Evolutionary conservation across 2,888 invertebrate species (phyloP), one percentile per base, ranked within the genome.

Genomic region (Zonitis immaculata): DNA sequence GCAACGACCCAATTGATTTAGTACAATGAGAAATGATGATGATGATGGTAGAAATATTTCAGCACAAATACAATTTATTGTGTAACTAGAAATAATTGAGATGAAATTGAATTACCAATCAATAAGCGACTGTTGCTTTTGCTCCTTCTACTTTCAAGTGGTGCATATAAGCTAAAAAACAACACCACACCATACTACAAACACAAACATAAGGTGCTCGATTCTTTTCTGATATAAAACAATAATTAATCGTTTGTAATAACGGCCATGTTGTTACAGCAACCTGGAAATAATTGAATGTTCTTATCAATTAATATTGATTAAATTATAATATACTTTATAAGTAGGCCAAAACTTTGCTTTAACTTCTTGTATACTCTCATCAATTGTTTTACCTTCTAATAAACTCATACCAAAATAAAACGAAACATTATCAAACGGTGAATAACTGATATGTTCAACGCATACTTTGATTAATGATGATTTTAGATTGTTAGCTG

Each of bases 391-490:
- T 66, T 78, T 79, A 45, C 80, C 79, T 69, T 84, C 83, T 67
- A 84, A 67, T 18, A 82, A 65, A 62, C 78, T 81, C 81, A 84
- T 83, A 47, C 78, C 78, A 66, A 80, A 79, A 65, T 82, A 80
- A 71, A 84, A 84, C 54, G 78, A 76, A 35, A 76, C 71, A 60
- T 83, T 78, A 39, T 82, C 81, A 64, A 80, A 77, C 27, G 84
- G 84, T 61, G 82, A 82, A 69, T 83, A 84, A n/a, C 80, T 77
- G 46, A 81, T 68, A 73, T 84, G 83, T 64, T 84, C 84, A 18
- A 78, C 66, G n/a, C 76, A 52, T n/a, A n/a, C n/a, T 82, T 92
- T 92, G 32, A 83, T 82, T 9, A 91, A 68, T n/a, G 88, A 88
- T 57, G 84, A 84, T 70, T 80, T 81, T 30, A 91, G 68, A 52